phyloP scores from a whole-genome alignment of 2,888 invertebrate species.

The Polietes domitor region DNA sequence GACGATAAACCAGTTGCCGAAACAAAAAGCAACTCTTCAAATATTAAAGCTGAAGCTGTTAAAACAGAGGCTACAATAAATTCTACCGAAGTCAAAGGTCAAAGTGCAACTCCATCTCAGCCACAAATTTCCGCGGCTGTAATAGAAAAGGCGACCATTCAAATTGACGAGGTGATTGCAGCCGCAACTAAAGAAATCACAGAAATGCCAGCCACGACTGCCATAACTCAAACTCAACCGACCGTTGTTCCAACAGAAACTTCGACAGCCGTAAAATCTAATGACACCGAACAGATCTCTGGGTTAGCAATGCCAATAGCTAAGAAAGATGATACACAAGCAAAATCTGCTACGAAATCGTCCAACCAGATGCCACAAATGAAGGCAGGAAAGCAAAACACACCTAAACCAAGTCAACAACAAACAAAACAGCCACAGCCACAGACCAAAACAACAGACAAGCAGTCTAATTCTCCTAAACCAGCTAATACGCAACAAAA shows the following conservation, averaged over 20 bases:
- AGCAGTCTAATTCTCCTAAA: slow-evolving; percentile 19
- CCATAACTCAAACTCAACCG: neutral
- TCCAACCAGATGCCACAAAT: slow-evolving; percentile 27
- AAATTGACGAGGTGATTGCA: neutral
- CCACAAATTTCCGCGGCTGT: neutral
- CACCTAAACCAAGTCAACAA: slow-evolving; percentile 41
- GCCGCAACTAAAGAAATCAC: neutral
- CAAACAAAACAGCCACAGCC: neutral
- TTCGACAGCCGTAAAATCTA: neutral
- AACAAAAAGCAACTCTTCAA: too few species aligned
- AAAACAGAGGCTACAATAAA: too few species aligned
- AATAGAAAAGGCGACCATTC: neutral
- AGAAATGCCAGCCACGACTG: neutral
- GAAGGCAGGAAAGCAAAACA: slow-evolving; percentile 25
- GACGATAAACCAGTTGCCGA: neutral
- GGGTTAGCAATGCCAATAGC: slow-evolving; percentile 16
- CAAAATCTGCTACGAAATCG: slow-evolving; percentile 7
- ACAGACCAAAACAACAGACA: slow-evolving; percentile 49
- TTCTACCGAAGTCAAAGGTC: too few species aligned
- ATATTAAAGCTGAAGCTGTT: too few species aligned
- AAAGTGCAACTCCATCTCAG: neutral
- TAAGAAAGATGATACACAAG: slow-evolving; percentile 50
- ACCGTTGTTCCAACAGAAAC: neutral
- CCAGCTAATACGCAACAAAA: slow-evolving; percentile 23
- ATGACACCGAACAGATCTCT: neutral